phyloP scores from a whole-genome alignment of 2,888 invertebrate genomes.

The Leptopilina myrica region DNA sequence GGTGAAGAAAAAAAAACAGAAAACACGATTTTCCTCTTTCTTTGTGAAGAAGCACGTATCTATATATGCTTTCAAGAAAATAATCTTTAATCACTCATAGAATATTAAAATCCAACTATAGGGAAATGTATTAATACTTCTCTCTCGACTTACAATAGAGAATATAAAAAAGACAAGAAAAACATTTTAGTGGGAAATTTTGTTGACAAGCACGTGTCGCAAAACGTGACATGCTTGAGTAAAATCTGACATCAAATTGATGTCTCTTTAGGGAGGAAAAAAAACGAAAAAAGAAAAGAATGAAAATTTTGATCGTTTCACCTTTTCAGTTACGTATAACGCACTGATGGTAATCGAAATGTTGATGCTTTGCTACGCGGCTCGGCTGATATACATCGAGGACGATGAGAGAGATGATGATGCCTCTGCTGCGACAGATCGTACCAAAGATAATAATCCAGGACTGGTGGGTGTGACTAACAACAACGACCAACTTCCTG shows the following conservation, averaged over 20 bases:
- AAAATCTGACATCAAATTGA: background rate
- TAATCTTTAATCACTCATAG: background rate
- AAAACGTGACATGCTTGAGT: slow-evolving; percentile 35
- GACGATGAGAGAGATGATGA: slow-evolving; percentile 57
- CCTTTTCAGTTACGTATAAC: slow-evolving; percentile 83
- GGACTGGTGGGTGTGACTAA: slow-evolving; percentile 58
- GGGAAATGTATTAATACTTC: background rate
- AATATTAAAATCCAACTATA: background rate
- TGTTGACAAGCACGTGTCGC: slow-evolving; percentile 26
- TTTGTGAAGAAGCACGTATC: no score
- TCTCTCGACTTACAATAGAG: slow-evolving; percentile 6
- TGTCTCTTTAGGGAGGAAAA: background rate
- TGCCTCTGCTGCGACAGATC: slow-evolving; percentile 58
- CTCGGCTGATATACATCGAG: slow-evolving; percentile 81
- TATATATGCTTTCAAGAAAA: background rate
- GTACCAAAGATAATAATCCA: slow-evolving; percentile 63
- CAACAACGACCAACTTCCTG: slow-evolving; percentile 59
- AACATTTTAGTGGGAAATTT: slow-evolving; percentile 11
- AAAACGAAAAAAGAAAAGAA: no score
- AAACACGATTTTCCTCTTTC: no score
- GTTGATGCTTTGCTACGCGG: slow-evolving; percentile 82
- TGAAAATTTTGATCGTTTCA: slow-evolving; percentile 5
- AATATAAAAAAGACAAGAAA: background rate
- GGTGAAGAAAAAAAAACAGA: no score
- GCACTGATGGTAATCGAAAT: slow-evolving; percentile 83